These are phyloP conservation scores for Myiozetetes cayanensis DNA, from an alignment of 2,113 vertebrate species.

Conservation along the genomic window DNA sequence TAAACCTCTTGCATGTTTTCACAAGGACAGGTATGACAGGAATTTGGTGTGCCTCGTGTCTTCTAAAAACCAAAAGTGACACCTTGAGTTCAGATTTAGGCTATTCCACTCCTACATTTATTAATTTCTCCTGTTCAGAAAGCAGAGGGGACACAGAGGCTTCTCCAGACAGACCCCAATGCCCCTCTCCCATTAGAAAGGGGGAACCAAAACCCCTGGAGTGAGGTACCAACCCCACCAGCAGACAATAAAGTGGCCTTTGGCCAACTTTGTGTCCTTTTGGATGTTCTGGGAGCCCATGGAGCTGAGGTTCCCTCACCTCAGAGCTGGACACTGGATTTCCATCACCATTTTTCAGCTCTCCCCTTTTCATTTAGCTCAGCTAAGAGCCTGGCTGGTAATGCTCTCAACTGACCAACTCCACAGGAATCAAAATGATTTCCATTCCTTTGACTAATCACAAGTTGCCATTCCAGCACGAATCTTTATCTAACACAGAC, in stretches of 20 bases:
- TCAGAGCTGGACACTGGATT: not conserved
- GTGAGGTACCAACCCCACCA: not conserved
- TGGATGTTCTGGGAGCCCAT: not conserved
- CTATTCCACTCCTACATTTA: not conserved
- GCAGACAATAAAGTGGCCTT: rapidly evolving
- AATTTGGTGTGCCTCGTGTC: not conserved
- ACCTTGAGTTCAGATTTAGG: not conserved
- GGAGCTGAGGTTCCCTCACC: not conserved
- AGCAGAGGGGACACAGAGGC: not conserved
- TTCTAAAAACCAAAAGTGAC: not conserved
- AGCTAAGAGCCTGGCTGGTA: not conserved
- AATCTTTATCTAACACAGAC: not conserved
- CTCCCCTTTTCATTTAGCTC: not conserved
- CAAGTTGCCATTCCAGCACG: not conserved
- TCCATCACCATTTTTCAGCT: not conserved
- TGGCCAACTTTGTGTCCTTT: not conserved
- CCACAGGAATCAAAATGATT: not conserved
- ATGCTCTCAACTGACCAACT: not conserved
- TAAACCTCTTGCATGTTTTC: not conserved
- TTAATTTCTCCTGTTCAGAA: not conserved
- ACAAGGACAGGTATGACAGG: not conserved
- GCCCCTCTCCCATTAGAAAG: not conserved
- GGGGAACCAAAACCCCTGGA: not conserved
- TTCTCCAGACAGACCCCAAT: not conserved
- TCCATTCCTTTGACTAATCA: not conserved